Evolutionary conservation across 1,140 invertebrate genomes (phyloP).

Genomic region (Ips nitidus): DNA sequence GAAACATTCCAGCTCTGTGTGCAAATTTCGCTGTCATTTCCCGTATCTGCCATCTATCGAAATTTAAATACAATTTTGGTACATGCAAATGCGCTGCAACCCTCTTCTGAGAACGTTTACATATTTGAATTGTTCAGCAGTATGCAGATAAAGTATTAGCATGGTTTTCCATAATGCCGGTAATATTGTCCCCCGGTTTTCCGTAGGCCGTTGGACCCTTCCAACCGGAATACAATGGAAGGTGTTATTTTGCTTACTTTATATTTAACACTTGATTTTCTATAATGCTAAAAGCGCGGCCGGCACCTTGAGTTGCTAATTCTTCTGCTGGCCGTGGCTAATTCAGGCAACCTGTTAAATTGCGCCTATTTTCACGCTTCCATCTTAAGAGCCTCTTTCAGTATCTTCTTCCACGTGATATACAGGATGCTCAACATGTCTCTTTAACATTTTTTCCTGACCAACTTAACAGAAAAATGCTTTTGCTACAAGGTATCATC

Average conservation of each 20-base stretch:
- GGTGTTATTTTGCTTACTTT: slow-evolving; percentile 38
- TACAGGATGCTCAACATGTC: too few relatives aligned
- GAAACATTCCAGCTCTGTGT: slow-evolving; percentile 39
- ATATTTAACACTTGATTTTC: slow-evolving; percentile 33
- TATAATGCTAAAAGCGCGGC: slow-evolving; percentile 9
- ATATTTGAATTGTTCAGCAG: slow-evolving; percentile 37
- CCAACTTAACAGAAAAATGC: too few relatives aligned
- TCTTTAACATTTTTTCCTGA: too few relatives aligned
- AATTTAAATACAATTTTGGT: slow-evolving; percentile 46
- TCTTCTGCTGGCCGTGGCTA: slow-evolving; percentile 16
- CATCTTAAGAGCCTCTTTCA: slow-evolving; percentile 6
- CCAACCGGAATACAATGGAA: slow-evolving; percentile 37
- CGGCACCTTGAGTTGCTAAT: slow-evolving; percentile 22
- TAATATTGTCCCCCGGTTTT: slow-evolving; percentile 35
- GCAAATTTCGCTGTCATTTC: slow-evolving; percentile 41
- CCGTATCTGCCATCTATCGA: slow-evolving; percentile 41
- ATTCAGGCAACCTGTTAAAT: slow-evolving; percentile 18
- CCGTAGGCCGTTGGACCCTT: slow-evolving; percentile 23
- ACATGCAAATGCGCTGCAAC: slow-evolving; percentile 38
- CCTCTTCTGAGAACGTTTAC: slow-evolving; percentile 35
- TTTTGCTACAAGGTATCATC: too few relatives aligned
- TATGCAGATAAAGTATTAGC: slow-evolving; percentile 42
- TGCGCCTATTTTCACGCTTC: slow-evolving; percentile 15
- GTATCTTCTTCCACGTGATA: neutral
- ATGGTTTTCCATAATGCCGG: slow-evolving; percentile 41